Percentiles rank a stretch among this genome's conserved stretches.
Evolutionary conservation across 2,888 invertebrate genomes (phyloP).

Genomic region (Rutpela maculata): DNA sequence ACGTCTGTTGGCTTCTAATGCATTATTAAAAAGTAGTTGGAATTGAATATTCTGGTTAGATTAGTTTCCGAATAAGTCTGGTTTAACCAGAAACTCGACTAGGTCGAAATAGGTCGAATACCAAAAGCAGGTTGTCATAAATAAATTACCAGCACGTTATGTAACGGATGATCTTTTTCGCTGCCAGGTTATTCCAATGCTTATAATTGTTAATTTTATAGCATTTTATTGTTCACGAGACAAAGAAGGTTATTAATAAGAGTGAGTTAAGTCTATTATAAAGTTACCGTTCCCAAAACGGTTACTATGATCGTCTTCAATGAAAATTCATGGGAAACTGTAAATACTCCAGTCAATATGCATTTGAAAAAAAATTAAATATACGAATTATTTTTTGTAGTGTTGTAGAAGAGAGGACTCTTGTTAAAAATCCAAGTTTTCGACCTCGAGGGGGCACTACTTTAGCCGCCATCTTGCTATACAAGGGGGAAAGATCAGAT

Average conservation of each 20-base stretch:
- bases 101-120: slow-evolving; percentile 4
- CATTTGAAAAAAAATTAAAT: no score
- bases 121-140: slow-evolving; percentile 4
- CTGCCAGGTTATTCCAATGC: neutral
- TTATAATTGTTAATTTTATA: neutral
- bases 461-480: no score
- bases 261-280: neutral
- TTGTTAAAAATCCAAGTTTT: no score
- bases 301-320: neutral
- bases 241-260: neutral
- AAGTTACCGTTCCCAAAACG: neutral
- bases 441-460: no score
- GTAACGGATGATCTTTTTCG: neutral
- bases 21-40: neutral
- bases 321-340: no score
- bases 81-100: neutral
- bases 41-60: neutral
- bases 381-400: no score
- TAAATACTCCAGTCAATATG: no score
- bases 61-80: neutral
- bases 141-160: neutral
- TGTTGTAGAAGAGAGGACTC: no score
- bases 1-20: neutral
- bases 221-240: neutral
- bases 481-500: no score